Base-by-base conservation (phyloP, 1,140 invertebrate species). In the Amphibalanus amphitrite region DNA sequence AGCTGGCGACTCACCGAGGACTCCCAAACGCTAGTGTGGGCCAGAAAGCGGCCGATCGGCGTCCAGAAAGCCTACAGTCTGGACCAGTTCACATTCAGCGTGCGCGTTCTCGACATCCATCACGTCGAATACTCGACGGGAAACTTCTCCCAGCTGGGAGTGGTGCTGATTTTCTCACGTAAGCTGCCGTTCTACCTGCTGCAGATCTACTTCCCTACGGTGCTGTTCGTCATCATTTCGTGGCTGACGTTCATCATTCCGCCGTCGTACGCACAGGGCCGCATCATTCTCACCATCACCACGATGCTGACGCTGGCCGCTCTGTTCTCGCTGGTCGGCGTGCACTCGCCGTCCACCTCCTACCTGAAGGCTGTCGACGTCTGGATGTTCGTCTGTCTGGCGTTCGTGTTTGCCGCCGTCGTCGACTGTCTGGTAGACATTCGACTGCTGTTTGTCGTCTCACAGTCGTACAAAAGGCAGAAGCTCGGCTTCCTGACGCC, bases 401-500 rank as follows among this genome's bases (percentile, higher is more conserved):
- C 72, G 33, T 67, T 76, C 73, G 28, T 73, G 47, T 59, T 59
- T 20, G 47, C 17, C 47, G 47, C 47, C 47, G 47, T 59, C 6
- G 47, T 59, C 47, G 47, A 59, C 47, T 59, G 47, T 23, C 47
- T 59, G 47, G 20, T 59, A 8, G 47, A 59, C 47, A 59, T 59
- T 20, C 47, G 47, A 1, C 47, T 59, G 47, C 17, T 59, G 47
- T 59, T 59, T 59, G 47, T 59, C 47, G 47, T 59, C 47, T 59
- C 47, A 20, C 47, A 59, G 47, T 59, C 47, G 47, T 59, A 59
- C 47, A 59, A 59, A 20, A 8, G 23, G 20, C 13, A 59, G 20
- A 13, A 23, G 17, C 47, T 59, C 97, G 47, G 47, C 13, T 59
- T 59, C 23, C 47, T 59, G 10, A 59, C 47, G 6, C 47, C 47